Base-by-base conservation (phyloP, 2,797 vertebrate species). In the Galaxias olidus region DNA sequence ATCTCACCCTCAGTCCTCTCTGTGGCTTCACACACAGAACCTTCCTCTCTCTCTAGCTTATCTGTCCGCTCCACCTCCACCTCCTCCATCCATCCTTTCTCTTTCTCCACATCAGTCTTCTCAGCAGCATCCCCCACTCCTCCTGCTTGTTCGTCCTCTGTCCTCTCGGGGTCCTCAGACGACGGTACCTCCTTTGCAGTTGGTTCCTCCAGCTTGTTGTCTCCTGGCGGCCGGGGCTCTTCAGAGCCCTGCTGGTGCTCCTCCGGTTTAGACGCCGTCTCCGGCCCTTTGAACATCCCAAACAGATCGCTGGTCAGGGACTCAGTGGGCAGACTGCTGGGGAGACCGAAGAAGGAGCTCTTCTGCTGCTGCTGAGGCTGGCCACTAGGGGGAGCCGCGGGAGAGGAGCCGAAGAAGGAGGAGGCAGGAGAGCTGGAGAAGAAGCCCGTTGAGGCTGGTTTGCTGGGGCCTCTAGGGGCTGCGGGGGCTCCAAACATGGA, bases 401-500 rank as follows among this genome's bases (percentile, higher is more conserved):
- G 54, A 5, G 87, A 79, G 55, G 89, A 87, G 49, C 87, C 91
- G 80, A 94, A 92, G 65, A 92, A 75, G 8, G 90, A 83, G 61
- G 89, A 83, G 61, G 89, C 71, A 63, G 92, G 88, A 46, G 94
- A 87, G 72, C 89, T 86, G 69, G 94, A 93, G 80, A 95, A 96
- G 76, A 96, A 93, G 79, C 85, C 91, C 66, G 93, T 90, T 40
- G 91, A 72, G 77, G 86, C 70, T 4, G 93, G 80, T 90, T 95
- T 96, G 61, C 86, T 93, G n/a, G 92, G 84, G 61, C 91, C 80
- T 79, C 63, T 89, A 68, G 88, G 80, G 12, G 82, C 80, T 71
- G 94, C 93, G 79, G 88, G 80, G 12, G 82, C 80, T 71, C 94
- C 93, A 79, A 95, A 95, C 88, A 98, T 97, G 54, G 94, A 95